Percentiles rank a stretch among this genome's conserved stretches.
Evolutionary conservation across 23 tunicate species (phyloP).

Genomic region (Trididemnum nubilum): DNA sequence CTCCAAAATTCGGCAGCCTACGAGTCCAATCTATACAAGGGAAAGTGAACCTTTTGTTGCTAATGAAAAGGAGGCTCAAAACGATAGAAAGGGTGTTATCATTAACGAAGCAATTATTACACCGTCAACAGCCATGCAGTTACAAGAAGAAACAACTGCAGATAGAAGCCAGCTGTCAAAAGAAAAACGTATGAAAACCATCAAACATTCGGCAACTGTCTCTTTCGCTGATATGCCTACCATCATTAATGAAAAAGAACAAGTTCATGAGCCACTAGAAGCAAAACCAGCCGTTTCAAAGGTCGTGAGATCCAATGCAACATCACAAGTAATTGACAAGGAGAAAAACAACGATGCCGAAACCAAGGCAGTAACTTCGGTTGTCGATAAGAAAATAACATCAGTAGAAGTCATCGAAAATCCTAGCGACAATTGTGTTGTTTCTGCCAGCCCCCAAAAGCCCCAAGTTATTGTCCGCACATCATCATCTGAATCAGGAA

Average conservation of each 20-base stretch:
- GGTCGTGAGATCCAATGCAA: not conserved
- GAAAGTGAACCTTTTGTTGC: too few species aligned
- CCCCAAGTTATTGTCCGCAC: not conserved
- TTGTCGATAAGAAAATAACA: too few species aligned
- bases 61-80: too few species aligned
- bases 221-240: not conserved
- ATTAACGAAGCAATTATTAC: not conserved
- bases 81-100: too few species aligned
- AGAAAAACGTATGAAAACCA: not conserved
- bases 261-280: not conserved
- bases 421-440: too few species aligned
- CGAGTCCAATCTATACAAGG: too few species aligned
- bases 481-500: not conserved
- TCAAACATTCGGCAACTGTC: not conserved
- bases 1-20: too few species aligned
- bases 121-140: not conserved
- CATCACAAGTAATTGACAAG: not conserved
- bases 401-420: too few species aligned
- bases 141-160: not conserved
- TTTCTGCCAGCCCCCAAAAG: too few species aligned
- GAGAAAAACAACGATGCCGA: too few species aligned
- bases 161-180: not conserved
- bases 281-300: not conserved
- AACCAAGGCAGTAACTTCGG: too few species aligned
- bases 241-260: not conserved